These are phyloP conservation scores for Anoplolepis gracilipes DNA, from an alignment of 1,140 invertebrate genomes.

Conservation along the genomic window DNA sequence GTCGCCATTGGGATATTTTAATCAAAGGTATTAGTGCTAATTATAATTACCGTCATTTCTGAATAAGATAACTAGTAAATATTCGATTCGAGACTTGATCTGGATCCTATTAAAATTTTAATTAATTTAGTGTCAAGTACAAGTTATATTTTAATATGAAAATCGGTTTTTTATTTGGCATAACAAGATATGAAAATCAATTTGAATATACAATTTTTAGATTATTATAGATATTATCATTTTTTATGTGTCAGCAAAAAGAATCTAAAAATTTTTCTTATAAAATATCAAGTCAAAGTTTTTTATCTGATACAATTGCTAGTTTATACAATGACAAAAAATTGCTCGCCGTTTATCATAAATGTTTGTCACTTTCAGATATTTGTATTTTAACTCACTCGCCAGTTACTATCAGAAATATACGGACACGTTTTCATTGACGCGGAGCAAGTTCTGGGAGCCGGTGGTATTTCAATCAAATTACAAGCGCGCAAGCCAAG, in stretches of 20 bases:
- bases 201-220: not conserved
- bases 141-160: not conserved
- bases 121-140: not conserved
- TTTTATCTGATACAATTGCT: not conserved
- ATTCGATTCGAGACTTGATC: not conserved
- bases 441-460: constrained; percentile 76
- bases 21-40: constrained; percentile 77
- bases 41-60: constrained; percentile 2
- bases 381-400: constrained; percentile 86
- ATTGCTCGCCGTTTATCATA: constrained; percentile 12
- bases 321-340: not conserved
- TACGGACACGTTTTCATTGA: constrained; percentile 78
- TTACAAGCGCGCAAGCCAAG: constrained; percentile 81
- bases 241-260: not conserved
- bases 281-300: not conserved
- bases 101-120: not conserved
- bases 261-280: not conserved
- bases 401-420: constrained; percentile 84
- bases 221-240: not conserved
- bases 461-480: constrained; percentile 82
- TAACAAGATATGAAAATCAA: not conserved
- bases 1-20: constrained; percentile 82
- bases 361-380: constrained; percentile 77
- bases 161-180: not conserved
- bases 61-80: not conserved